Conservation (phyloP, 2,113 vertebrate genomes). For the Tricholaema leucomelas region DNA sequence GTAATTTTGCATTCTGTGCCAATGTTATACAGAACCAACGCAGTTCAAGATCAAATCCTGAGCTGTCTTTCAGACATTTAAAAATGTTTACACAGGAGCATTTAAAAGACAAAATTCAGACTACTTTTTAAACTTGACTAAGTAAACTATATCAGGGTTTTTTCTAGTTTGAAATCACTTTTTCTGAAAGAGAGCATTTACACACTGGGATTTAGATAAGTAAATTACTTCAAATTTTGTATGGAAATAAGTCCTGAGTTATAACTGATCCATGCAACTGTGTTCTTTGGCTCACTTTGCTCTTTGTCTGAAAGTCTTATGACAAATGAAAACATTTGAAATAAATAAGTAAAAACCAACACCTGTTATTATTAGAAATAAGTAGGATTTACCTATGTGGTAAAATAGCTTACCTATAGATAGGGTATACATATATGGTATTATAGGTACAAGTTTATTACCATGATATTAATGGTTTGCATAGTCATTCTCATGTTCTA, state of each 20-base stretch:
- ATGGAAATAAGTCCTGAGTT: conserved; percentile 8
- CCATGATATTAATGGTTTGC: neutral
- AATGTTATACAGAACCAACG: neutral
- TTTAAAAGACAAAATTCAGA: neutral
- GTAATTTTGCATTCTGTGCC: neutral
- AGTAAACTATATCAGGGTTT: neutral
- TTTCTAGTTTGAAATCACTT: neutral
- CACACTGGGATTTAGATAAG: neutral
- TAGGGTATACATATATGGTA: neutral
- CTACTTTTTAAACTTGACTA: neutral
- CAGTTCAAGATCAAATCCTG: neutral
- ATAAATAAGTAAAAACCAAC: neutral
- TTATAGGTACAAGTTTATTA: neutral
- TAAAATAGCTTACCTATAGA: too few species aligned
- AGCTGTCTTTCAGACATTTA: neutral
- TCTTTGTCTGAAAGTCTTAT: neutral
- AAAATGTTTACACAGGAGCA: neutral
- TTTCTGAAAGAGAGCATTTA: neutral
- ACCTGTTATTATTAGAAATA: neutral
- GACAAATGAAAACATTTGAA: neutral
- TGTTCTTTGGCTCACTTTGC: neutral
- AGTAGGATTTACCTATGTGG: neutral
- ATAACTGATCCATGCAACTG: neutral
- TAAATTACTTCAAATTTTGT: neutral
- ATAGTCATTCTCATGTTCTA: neutral